Evolutionary conservation across 2,113 vertebrate species (phyloP), one percentile per base, ranked within the genome.

Genomic region (Synodontis membranacea): DNA sequence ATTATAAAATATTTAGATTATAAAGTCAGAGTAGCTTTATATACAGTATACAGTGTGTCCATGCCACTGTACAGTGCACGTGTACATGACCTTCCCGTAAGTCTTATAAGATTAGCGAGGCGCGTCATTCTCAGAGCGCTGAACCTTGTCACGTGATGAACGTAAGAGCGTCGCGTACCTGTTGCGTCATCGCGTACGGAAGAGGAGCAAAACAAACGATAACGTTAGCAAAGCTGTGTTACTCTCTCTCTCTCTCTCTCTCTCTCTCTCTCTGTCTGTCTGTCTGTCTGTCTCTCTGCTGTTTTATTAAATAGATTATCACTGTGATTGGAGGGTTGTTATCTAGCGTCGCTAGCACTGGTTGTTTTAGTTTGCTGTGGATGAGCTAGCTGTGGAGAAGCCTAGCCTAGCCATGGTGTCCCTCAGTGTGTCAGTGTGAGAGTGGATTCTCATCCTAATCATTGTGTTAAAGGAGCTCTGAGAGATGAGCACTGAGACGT

Each of bases 401-500:
- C 23, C 10, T 28, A 74, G 70, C 72, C 72, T 44, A 28, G 72
- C 19, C 46, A 52, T 80, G 76, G 19, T 80, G 76, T 37, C 28
- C 21, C 21, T 78, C 19, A 7, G 75, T 52, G 14, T 8, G n/a
- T 37, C 31, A 56, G 34, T 56, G 21, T 80, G 78, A 14, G 1
- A 80, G 34, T n/a, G n/a, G n/a, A n/a, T n/a, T n/a, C n/a, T n/a
- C n/a, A n/a, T n/a, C n/a, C n/a, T n/a, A n/a, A n/a, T n/a, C n/a
- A 39, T 39, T 15, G 10, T 5, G 2, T 39, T 79, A 58, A 50
- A 76, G n/a, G n/a, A n/a, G 50, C n/a, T 14, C 19, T 62, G 79
- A 86, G 84, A 70, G 50, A 90, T 90, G 89, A 89, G 75, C 42
- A 84, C 89, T 6, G 89, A 90, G 86, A 90, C 89, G 23, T 87